Evolutionary conservation across 35 echinoderm and acorn worm species (phyloP).

Genomic region (Diadema setosum): DNA sequence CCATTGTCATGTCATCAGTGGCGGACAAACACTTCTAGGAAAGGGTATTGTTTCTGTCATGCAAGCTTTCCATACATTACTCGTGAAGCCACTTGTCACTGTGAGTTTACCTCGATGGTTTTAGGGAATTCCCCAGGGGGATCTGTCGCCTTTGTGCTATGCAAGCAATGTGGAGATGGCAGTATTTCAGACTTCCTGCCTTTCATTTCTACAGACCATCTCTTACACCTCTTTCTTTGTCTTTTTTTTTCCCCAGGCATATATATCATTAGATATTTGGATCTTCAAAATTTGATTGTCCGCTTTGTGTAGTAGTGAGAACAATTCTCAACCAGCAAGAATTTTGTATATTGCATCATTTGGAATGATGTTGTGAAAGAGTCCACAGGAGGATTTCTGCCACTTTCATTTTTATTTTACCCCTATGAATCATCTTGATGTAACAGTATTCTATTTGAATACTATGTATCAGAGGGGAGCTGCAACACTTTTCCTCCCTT

Average conservation of each 20-base stretch:
- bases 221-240: background rate
- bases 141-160: background rate
- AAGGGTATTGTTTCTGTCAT: background rate
- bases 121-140: background rate
- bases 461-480: too few species aligned
- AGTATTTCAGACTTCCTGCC: background rate
- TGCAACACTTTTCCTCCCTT: too few species aligned
- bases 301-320: too few species aligned
- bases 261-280: background rate
- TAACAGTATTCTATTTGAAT: too few species aligned
- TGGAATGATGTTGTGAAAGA: too few species aligned
- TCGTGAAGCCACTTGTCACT: background rate
- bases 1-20: background rate
- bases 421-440: too few species aligned
- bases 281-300: too few species aligned
- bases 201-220: background rate
- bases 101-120: too few species aligned
- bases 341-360: too few species aligned
- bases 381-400: too few species aligned
- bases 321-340: too few species aligned
- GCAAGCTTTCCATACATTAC: background rate
- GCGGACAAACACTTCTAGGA: background rate
- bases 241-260: background rate
- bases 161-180: background rate
- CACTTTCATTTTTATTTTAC: too few species aligned